Base-by-base conservation (phyloP, 1,140 invertebrate genomes). In the Drosophila kurseongensis region DNA sequence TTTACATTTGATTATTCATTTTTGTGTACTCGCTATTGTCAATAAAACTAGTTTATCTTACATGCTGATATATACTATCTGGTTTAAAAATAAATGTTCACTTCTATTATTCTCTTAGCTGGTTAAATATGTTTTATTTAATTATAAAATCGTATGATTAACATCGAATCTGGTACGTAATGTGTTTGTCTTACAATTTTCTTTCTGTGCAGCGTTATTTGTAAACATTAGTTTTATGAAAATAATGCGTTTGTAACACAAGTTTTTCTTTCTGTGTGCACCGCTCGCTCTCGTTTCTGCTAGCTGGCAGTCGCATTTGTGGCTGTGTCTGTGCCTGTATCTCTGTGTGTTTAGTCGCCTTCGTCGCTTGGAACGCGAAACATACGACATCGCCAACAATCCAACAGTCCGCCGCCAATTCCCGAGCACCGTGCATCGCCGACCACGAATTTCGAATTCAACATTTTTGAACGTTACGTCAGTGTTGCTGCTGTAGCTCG, bases 341-440 rank as follows among this genome's bases (percentile, higher is more conserved):
- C 81, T 68, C 65, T 78, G 71, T 88, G 68, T 89, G 78, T 73
- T 90, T 86, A 90, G 86, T 90, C 82, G 88, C 82, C 79, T 90
- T 81, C 68, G 85, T 90, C 75, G 82, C 86, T 85, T 90, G 86
- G 81, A 81, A 90, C 76, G 81, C 84, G 82, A 90, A 90, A 90
- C 86, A 90, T 91, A 78, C 82, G 82, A 88, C 80, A 86, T 67
- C 51, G 42, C 55, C 42, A 76, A 72, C 84, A 86, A 85, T 75
- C 65, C 48, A 80, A 68, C 65, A 68, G 65, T 68, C 65, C 65
- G 47, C 65, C 65, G 45, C 32, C 47, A 13, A 41, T 52, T 29
- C 36, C 60, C 65, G 61, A 66, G 23, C 65, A 16, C 59, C 60
- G 29, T 32, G 58, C 57, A 67, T 40, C 65, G 41, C 16, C 45